Evolutionary conservation across 1,140 invertebrate species (phyloP), one percentile per base, ranked within the genome.

Genomic region (Sinella curviseta): DNA sequence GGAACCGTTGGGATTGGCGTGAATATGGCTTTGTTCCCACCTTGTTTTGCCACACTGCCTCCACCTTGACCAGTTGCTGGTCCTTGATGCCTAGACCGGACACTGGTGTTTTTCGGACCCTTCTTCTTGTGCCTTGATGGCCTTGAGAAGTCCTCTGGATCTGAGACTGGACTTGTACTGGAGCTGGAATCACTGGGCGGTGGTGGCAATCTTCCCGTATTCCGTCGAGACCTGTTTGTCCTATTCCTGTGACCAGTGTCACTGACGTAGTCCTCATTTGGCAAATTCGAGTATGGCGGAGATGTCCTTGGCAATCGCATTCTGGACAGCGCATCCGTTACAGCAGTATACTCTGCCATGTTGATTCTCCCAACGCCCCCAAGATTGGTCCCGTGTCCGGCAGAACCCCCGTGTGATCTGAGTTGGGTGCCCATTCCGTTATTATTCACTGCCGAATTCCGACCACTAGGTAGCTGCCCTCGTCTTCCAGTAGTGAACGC

Each of bases 1-100:
- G 67, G 83, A 79, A 81, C 81, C 81, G 83, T 84, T 78, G 82
- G 84, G 82, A 85, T 78, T 80, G 83, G 78, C 74, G 83, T 77
- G 82, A 84, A 81, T 81, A 84, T 83, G 78, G 81, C 80, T 75
- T 84, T 84, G 80, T 74, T 83, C 78, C 26, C 74, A 54, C 28
- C 76, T 76, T 48, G 39, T 20, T 48, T 48, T 8, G 8, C n/a
- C n/a, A n/a, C 20, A 20, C 39, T 48, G 20, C 39, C 39, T 48
- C 39, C 39, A 48, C 39, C 20, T 48, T 48, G 39, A 48, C 39
- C 39, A 60, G 80, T 65, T 36, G 24, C 34, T 35, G 1, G 67
- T 57, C 67, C 78, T 48, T 30, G 78, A 77, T 80, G 84, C 54
- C 80, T 65, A 0, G 82, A 78, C 30, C 83, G 78, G 74, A 74